Percentiles rank a stretch among this genome's conserved stretches.
These are phyloP conservation scores for Avahi laniger DNA, from an alignment of 2,797 vertebrate species.

Conservation along the genomic window DNA sequence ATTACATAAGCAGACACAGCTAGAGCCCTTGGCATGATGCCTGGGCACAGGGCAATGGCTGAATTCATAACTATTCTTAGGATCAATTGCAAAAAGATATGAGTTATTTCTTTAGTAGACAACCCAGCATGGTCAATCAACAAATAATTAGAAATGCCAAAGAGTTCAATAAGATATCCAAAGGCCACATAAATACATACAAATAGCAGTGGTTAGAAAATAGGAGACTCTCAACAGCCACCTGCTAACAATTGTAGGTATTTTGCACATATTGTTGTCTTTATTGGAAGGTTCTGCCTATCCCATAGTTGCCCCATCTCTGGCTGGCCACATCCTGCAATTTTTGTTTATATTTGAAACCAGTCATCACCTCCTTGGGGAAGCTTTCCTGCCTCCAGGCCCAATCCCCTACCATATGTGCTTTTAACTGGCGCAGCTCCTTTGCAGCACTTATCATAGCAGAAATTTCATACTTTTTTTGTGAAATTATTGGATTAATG, in stretches of 20 bases:
- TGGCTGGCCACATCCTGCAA: neutral
- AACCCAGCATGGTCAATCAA: no score
- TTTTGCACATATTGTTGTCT: neutral
- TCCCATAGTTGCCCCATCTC: neutral
- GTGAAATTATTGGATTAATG: neutral
- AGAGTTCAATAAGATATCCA: neutral
- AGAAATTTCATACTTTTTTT: neutral
- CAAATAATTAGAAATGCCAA: neutral
- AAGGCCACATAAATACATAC: neutral
- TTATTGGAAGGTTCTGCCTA: neutral
- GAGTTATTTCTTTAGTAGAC: neutral
- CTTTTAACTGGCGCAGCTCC: neutral
- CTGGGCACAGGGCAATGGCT: neutral
- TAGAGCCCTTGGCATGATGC: neutral
- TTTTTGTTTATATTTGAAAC: neutral
- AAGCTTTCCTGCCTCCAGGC: neutral
- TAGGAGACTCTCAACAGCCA: no score
- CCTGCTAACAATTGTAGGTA: neutral
- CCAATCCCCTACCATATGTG: neutral
- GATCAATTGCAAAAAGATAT: neutral
- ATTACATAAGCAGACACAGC: neutral
- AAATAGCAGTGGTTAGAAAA: neutral
- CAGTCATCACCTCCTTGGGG: neutral
- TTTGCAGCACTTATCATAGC: neutral
- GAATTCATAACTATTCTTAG: neutral